Conservation (phyloP, 2,888 invertebrate genomes). For the Yponomeuta evonymella region DNA sequence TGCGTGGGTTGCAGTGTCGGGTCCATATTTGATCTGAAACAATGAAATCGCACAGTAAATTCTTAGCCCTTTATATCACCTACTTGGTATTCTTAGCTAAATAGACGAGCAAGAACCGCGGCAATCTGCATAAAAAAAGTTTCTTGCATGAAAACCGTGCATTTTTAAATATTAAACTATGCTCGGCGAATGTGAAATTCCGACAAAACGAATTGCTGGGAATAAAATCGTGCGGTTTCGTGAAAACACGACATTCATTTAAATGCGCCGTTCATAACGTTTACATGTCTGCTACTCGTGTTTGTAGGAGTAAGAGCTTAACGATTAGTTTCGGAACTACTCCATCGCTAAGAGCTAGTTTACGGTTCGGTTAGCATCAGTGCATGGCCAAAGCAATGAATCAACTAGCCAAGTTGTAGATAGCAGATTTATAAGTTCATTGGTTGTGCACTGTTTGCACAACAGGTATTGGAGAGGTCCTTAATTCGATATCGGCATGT, state of each 20-base stretch:
- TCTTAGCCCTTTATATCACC: not conserved
- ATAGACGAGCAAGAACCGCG: not conserved
- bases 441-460: too few species aligned
- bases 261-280: not conserved
- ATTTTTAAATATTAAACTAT: not conserved
- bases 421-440: too few species aligned
- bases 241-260: not conserved
- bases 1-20: too few species aligned
- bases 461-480: too few species aligned
- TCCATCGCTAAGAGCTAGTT: too few species aligned
- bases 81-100: not conserved
- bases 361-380: too few species aligned
- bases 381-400: too few species aligned
- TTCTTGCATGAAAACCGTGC: not conserved
- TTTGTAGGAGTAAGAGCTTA: not conserved
- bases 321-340: too few species aligned
- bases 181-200: not conserved
- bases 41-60: not conserved
- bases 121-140: not conserved
- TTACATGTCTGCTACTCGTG: not conserved
- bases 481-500: too few species aligned
- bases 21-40: not conserved
- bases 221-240: not conserved
- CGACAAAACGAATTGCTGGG: not conserved
- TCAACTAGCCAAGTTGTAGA: too few species aligned